Base-by-base conservation (phyloP, 2,113 vertebrate genomes). In the Pagrus major region DNA sequence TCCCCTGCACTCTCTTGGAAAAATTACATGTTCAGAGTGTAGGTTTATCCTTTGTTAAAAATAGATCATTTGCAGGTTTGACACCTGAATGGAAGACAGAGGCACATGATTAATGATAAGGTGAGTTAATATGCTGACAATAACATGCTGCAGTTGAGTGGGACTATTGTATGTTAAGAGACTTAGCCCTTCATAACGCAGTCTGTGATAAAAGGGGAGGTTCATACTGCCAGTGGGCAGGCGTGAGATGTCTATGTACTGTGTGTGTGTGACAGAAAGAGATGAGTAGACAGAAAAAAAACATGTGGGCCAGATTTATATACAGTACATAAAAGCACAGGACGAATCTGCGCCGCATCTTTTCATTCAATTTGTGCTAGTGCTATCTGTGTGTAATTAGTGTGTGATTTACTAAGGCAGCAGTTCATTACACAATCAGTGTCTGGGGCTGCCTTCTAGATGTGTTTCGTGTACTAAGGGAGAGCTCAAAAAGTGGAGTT, bases 321-420 rank as follows among this genome's bases (percentile, higher is more conserved):
- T 12, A 39, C 42, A 70, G 31, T 12, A 39, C 42, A 70, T 51
- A 46, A 63, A 56, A 72, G 42, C 63, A 27, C 27, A 35, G 29
- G 15, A 29, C 51, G 21, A 69, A 69, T 68, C 21, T 80, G 47
- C 1, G 9, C 37, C 25, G n/a, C 47, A 73, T 68, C 27, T 67
- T 85, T 79, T 82, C 42, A 80, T 82, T 74, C 35, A 46, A 65
- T 82, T 76, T 67, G 37, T 51, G 49, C 18, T 6, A 42, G 18
- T 39, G 64, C 25, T 67, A 39, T 75, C 63, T 71, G 52, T 37
- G 46, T 44, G 52, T 72, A 74, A 80, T 74, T 66, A 86, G 46
- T 66, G 25, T 55, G 56, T 52, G 65, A 73, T 86, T 81, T 81
- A 77, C 23, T 15, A 39, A 76, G 51, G 47, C 71, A 77, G 84